Percentiles rank a stretch among this genome's conserved stretches.
These are phyloP conservation scores for Augiades crinisus DNA, from an alignment of 2,888 invertebrate species.

Conservation along the genomic window DNA sequence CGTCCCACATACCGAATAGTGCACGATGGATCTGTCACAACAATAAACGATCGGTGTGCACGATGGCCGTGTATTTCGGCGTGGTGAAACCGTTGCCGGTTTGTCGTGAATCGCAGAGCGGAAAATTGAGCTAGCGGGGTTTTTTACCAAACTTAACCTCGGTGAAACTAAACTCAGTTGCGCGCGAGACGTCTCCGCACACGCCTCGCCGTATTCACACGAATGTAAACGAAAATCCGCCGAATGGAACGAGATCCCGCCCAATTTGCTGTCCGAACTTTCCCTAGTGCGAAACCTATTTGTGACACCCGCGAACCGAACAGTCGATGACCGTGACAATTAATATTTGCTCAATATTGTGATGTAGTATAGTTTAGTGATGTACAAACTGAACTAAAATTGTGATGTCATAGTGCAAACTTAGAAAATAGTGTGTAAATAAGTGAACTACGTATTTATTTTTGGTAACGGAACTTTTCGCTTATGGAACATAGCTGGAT, in stretches of 20 bases:
- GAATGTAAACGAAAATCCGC: slow-evolving; percentile 63
- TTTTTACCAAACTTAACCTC: slow-evolving; percentile 76
- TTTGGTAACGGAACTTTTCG: slow-evolving; percentile 30
- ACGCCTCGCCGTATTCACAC: slow-evolving; percentile 57
- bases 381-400: slow-evolving; percentile 60
- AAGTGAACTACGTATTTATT: not conserved
- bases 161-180: slow-evolving; percentile 77
- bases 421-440: slow-evolving; percentile 49
- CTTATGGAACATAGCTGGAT: slow-evolving; percentile 62
- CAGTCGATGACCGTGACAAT: slow-evolving; percentile 67
- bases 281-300: slow-evolving; percentile 46
- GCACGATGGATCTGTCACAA: slow-evolving; percentile 66
- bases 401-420: slow-evolving; percentile 77
- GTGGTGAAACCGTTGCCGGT: slow-evolving; percentile 53
- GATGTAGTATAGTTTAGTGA: slow-evolving; percentile 72
- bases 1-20: slow-evolving; percentile 40
- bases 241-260: slow-evolving; percentile 45
- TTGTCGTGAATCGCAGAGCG: slow-evolving; percentile 35
- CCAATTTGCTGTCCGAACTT: slow-evolving; percentile 53
- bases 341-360: slow-evolving; percentile 76
- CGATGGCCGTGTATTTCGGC: slow-evolving; percentile 53
- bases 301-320: slow-evolving; percentile 48
- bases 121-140: slow-evolving; percentile 74
- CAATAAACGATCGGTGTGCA: slow-evolving; percentile 45
- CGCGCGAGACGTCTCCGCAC: slow-evolving; percentile 72